These are phyloP conservation scores for Megaceryle maxima DNA, from an alignment of 2,113 vertebrate species.

Conservation along the genomic window DNA sequence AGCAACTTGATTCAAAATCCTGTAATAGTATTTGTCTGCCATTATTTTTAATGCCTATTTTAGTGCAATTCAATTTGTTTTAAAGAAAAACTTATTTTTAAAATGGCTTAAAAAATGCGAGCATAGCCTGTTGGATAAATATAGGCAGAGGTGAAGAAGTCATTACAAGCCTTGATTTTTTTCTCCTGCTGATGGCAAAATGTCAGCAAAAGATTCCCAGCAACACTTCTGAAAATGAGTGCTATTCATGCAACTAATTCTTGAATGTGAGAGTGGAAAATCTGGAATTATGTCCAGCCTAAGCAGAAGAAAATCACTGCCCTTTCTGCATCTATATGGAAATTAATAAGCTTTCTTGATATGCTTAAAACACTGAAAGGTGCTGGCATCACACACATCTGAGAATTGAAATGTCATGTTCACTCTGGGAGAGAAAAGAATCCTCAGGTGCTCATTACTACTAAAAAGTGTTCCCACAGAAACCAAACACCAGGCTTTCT, in stretches of 20 bases:
- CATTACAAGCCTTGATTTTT: neutral
- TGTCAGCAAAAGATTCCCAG: neutral
- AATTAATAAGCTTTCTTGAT: neutral
- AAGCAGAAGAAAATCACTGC: slow-evolving; percentile 13
- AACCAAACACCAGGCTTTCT: slow-evolving; percentile 57
- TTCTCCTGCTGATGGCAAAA: neutral
- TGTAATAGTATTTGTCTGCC: neutral
- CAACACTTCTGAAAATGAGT: neutral
- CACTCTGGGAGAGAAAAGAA: slow-evolving; percentile 30
- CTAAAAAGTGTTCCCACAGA: slow-evolving; percentile 58
- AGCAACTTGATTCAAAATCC: neutral
- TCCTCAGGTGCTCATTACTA: slow-evolving; percentile 69
- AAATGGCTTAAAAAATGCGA: neutral
- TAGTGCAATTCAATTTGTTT: neutral
- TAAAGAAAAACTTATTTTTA: neutral
- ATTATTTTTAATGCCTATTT: neutral
- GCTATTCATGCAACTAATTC: neutral
- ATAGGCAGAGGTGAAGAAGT: neutral
- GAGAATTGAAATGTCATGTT: slow-evolving; percentile 72
- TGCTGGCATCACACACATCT: slow-evolving; percentile 20
- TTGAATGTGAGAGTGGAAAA: neutral
- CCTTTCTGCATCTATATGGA: neutral
- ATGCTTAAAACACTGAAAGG: neutral
- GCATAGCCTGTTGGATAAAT: neutral
- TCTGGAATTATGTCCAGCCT: neutral